Percentiles rank a stretch among this genome's conserved stretches.
Conservation (phyloP, 2,888 invertebrate genomes). For the Pollenia griseotomentosa region DNA sequence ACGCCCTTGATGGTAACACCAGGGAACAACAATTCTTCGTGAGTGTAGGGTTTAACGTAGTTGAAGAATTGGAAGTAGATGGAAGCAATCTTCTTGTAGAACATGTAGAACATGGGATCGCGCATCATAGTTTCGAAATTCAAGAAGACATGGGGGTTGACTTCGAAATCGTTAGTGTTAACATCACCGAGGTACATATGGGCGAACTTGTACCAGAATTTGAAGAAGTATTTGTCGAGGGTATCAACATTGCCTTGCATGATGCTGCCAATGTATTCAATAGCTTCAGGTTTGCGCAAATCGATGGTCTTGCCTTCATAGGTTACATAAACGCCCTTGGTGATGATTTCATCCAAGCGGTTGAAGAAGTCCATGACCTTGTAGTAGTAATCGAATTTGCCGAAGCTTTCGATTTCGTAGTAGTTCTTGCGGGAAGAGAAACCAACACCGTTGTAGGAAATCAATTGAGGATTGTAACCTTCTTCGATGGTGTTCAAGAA, state of each 20-base stretch:
- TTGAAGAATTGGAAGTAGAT: slow-evolving; percentile 86
- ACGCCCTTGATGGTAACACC: slow-evolving; percentile 87
- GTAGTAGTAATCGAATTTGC: slow-evolving; percentile 77
- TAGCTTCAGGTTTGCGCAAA: slow-evolving; percentile 82
- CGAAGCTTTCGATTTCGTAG: slow-evolving; percentile 84
- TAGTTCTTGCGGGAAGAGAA: slow-evolving; percentile 87
- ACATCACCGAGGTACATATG: slow-evolving; percentile 74
- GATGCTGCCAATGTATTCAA: slow-evolving; percentile 85
- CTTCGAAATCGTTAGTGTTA: slow-evolving; percentile 73
- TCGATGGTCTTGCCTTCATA: slow-evolving; percentile 76
- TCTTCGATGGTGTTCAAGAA: slow-evolving; percentile 85
- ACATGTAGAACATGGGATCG: slow-evolving; percentile 89
- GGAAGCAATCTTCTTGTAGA: slow-evolving; percentile 87
- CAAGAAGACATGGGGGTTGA: slow-evolving; percentile 87
- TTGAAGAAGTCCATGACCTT: slow-evolving; percentile 78
- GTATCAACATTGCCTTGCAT: slow-evolving; percentile 85
- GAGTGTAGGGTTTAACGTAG: slow-evolving; percentile 86
- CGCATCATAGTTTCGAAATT: slow-evolving; percentile 88
- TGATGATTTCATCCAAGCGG: slow-evolving; percentile 85
- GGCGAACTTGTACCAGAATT: slow-evolving; percentile 75
- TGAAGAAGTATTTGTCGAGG: slow-evolving; percentile 76
- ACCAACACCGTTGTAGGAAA: slow-evolving; percentile 87
- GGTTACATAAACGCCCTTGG: slow-evolving; percentile 83
- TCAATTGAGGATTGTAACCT: slow-evolving; percentile 88
- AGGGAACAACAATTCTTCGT: slow-evolving; percentile 86